Evolutionary conservation across 2,888 invertebrate species (phyloP).

Genomic region (Agonopterix arenella): DNA sequence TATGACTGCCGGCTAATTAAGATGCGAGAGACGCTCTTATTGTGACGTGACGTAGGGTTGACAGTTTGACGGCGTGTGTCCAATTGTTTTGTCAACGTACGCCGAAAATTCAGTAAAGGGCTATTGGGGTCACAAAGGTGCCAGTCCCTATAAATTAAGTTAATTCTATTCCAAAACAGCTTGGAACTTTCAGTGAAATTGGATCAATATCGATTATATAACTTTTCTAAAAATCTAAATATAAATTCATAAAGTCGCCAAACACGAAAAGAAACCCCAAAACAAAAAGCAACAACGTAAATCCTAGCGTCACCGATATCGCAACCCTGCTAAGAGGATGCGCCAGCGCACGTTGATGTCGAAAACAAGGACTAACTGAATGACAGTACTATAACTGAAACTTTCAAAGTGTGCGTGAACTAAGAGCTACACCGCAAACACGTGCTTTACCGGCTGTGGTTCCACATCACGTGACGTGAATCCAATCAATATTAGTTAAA

Average conservation of each 20-base stretch:
- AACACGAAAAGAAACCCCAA: not conserved
- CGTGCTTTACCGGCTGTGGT: conserved; percentile 2
- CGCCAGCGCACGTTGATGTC: conserved; percentile 61
- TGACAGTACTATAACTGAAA: not conserved
- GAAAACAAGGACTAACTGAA: conserved; percentile 38
- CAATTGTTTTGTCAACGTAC: no score
- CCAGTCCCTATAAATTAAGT: no score
- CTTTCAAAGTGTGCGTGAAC: not conserved
- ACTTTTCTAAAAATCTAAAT: no score
- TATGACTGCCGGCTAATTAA: conserved; percentile 44
- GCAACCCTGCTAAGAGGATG: conserved; percentile 22
- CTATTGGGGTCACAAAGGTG: no score
- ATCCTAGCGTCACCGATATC: not conserved
- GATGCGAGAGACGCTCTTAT: conserved; percentile 50
- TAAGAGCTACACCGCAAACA: not conserved
- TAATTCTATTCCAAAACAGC: no score
- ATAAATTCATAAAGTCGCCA: no score
- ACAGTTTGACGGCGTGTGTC: not conserved
- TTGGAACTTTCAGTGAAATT: no score
- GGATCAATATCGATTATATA: no score
- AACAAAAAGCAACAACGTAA: not conserved
- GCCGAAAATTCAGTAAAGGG: no score
- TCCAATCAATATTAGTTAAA: conserved; percentile 1
- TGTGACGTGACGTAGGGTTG: conserved; percentile 12
- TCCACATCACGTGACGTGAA: conserved; percentile 26